Base-by-base conservation (phyloP, 2,888 invertebrate genomes). In the Idaea dimidiata region DNA sequence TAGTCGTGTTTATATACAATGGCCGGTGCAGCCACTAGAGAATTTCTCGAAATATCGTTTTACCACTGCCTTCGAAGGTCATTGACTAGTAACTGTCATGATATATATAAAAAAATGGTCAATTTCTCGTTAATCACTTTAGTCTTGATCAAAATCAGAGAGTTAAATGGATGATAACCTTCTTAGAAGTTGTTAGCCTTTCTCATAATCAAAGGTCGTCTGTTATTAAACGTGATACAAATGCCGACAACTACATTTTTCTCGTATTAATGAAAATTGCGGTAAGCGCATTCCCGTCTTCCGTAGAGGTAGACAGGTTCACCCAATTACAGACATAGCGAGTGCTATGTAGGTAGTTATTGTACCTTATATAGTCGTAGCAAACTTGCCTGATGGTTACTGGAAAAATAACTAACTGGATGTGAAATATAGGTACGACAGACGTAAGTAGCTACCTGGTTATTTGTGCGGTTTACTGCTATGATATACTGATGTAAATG, bases 241-340 rank as follows among this genome's bases (percentile, higher is more conserved):
- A 80, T 76, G 73, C 69, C 72, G 72, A 70, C 70, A 75, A 68
- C 81, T 73, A 80, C 87, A 88, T 89, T 88, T 87, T 87, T 88
- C 82, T 84, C 84, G 86, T 87, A 87, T 86, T 88, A 89, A 89
- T 89, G 87, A 88, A 90, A 88, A 88, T 84, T 84, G 80, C 77
- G 62, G 66, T 67, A 70, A 69, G 72, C 66, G 69, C 70, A 68
- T 68, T 68, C 75, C 74, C 71, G 73, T 77, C 75, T 74, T 71
- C 84, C 84, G 77, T 84, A 81, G 80, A 72, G 74, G 77, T 74
- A 68, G 79, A 83, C 81, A 81, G 75, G 80, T 79, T 84, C 79
- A 84, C 83, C 84, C 83, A 83, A 82, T 84, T 83, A 80, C 79
- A 71, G 77, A 7, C 7, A 10, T 33, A 33, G 33, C 43, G 43